Evolutionary conservation across 2,888 invertebrate species (phyloP).

Genomic region (Hirtodrosophila cameraria): DNA sequence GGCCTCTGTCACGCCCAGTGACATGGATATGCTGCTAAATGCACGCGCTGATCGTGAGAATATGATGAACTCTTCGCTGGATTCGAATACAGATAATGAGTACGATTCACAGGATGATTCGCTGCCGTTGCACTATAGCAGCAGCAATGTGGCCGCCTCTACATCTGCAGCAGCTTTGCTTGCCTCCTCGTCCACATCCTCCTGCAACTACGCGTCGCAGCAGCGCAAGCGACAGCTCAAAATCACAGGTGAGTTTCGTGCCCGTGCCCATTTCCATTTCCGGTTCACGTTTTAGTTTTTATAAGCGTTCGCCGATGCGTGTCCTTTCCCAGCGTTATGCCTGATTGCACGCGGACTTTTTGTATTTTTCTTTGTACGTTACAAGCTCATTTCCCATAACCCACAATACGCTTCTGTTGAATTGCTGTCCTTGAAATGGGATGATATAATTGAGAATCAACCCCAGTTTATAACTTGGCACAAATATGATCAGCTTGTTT

Average conservation of each 20-base stretch:
- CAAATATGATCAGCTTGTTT: too few species aligned
- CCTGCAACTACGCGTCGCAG: slow-evolving; percentile 32
- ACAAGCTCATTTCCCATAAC: slow-evolving; percentile 44
- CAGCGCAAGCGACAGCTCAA: slow-evolving; percentile 82
- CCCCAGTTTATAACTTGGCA: too few species aligned
- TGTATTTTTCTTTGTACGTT: slow-evolving; percentile 25
- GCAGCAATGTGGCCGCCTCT: slow-evolving; percentile 28
- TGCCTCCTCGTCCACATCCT: slow-evolving; percentile 17
- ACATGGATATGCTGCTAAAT: slow-evolving; percentile 78
- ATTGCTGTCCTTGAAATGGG: not conserved
- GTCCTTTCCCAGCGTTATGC: slow-evolving; percentile 53
- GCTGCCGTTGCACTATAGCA: slow-evolving; percentile 54
- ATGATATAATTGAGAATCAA: not conserved
- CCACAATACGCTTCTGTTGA: slow-evolving; percentile 3
- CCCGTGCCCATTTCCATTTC: not conserved
- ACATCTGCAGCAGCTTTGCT: slow-evolving; percentile 45
- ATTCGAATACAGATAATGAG: slow-evolving; percentile 77
- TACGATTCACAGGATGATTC: slow-evolving; percentile 83
- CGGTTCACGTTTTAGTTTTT: not conserved
- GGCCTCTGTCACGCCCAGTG: slow-evolving; percentile 38
- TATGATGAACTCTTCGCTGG: slow-evolving; percentile 62
- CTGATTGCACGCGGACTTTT: slow-evolving; percentile 42
- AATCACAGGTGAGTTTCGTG: slow-evolving; percentile 83
- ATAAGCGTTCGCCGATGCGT: slow-evolving; percentile 7
- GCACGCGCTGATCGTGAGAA: slow-evolving; percentile 83